Evolutionary conservation across 2,888 invertebrate genomes (phyloP).

Genomic region (Drosophila suboccidentalis): DNA sequence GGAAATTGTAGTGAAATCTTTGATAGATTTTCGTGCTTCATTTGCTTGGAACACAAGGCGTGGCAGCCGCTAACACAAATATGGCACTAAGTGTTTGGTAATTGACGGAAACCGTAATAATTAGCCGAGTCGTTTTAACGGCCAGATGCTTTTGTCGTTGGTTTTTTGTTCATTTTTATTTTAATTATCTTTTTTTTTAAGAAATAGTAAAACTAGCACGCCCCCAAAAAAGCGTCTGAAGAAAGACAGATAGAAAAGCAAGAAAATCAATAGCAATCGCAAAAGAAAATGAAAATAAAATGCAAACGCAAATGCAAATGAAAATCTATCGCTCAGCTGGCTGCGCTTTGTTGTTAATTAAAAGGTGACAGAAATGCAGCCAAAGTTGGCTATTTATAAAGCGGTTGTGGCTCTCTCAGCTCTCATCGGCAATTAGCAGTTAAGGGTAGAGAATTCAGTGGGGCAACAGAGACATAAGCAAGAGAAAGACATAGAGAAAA

Average conservation of each 20-base stretch:
- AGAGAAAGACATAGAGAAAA: constrained; percentile 2
- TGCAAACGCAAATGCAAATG: constrained; percentile 44
- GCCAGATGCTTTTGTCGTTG: constrained; percentile 9
- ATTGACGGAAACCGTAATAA: constrained; percentile 73
- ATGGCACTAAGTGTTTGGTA: constrained; percentile 69
- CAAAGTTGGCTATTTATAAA: constrained; percentile 67
- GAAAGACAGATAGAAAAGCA: constrained; percentile 25
- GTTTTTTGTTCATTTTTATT: not conserved
- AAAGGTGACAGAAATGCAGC: constrained; percentile 61
- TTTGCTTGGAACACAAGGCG: constrained; percentile 53
- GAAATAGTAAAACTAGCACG: constrained; percentile 52
- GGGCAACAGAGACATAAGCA: not conserved
- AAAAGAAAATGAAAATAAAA: constrained; percentile 21
- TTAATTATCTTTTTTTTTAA: not conserved
- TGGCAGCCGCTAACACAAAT: constrained; percentile 54
- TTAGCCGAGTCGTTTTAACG: constrained; percentile 49
- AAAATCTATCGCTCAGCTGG: constrained; percentile 44
- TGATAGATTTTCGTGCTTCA: constrained; percentile 61
- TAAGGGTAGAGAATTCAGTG: constrained; percentile 4
- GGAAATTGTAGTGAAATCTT: constrained; percentile 39
- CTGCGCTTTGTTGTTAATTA: constrained; percentile 63
- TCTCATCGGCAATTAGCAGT: constrained; percentile 6
- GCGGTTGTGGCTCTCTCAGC: not conserved
- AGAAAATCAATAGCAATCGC: constrained; percentile 53
- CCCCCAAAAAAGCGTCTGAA: constrained; percentile 48